phyloP scores from a whole-genome alignment of 2,888 invertebrate species.

The Lysandra coridon region DNA sequence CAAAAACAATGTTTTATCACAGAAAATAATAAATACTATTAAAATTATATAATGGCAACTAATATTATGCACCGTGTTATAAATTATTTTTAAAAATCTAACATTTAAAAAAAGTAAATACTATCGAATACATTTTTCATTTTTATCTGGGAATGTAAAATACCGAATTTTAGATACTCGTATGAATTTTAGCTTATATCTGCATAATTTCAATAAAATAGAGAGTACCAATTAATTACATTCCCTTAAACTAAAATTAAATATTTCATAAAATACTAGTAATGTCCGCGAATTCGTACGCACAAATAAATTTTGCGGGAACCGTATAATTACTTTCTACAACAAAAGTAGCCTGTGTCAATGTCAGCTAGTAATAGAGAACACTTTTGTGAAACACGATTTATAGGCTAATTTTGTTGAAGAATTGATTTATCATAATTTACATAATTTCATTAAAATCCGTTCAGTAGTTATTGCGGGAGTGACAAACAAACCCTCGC shows the following conservation, averaged over 20 bases:
- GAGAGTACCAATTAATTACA: conserved; percentile 10
- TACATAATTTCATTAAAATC: background rate
- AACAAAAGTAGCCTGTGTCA: background rate
- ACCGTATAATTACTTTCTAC: background rate
- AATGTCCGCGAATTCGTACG: background rate
- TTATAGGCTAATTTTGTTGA: background rate
- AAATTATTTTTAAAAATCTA: conserved; percentile 19
- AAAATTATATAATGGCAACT: conserved; percentile 71
- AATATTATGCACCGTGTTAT: conserved; percentile 65
- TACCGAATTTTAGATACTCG: conserved; percentile 1
- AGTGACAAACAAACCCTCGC: background rate
- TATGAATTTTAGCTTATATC: background rate
- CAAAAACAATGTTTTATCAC: conserved; percentile 64
- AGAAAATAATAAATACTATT: conserved; percentile 74
- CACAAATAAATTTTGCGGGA: background rate
- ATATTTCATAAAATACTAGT: background rate
- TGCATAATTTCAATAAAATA: conserved; percentile 5
- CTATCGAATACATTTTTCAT: conserved; percentile 29
- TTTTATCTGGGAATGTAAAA: conserved; percentile 24
- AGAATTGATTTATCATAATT: background rate
- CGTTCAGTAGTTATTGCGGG: background rate
- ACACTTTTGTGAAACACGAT: background rate
- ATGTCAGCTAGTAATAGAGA: no score
- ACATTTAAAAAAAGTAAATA: conserved; percentile 32
- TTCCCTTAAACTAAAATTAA: conserved; percentile 25